Evolutionary conservation across 2,888 invertebrate genomes (phyloP), one percentile per base, ranked within the genome.

Genomic region (Clepsis dumicolana): DNA sequence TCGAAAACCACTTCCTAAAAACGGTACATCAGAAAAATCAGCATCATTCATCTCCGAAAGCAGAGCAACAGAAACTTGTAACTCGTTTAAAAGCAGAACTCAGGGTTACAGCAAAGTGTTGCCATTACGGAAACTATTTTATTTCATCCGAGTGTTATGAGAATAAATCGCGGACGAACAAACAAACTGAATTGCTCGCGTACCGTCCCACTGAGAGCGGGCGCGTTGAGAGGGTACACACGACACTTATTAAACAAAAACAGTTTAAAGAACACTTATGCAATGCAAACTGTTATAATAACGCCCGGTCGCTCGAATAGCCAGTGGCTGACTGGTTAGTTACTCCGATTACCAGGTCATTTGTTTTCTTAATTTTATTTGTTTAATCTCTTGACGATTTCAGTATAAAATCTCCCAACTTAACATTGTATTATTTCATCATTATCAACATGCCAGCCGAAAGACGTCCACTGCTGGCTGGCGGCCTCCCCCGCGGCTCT

Each of bases 81-180:
- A 65, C 59, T 60, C 52, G 59, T 65, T 60, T 60, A 65, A 60
- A 65, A 60, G 27, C 59, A 52, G 35, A 64, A 64, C 66, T 61
- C 63, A 62, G 67, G 57, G 63, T 52, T 57, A 32, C 44, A 65
- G 53, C 35, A 63, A 61, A 62, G 50, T 62, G 63, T 50, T 50
- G 57, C 67, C 67, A 63, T 63, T 67, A 67, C 63, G 57, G 50
- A 63, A 44, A 67, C 62, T 67, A 67, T 64, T 68, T 64, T 64
- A 64, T 68, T 63, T 53, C 44, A 63, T 53, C 59, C 74, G 64
- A 75, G 75, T 80, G 81, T 84, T 87, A 86, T 86, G 85, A 83
- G 75, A 83, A 88, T 87, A 88, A 87, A 88, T 86, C 82, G 81
- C 75, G 72, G 68, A 70, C 64, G 72, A 73, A 76, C 78, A 81